Percentiles rank a stretch among this genome's conserved stretches.
Conservation (phyloP, 1,140 invertebrate species). For the Zophobas morio region DNA sequence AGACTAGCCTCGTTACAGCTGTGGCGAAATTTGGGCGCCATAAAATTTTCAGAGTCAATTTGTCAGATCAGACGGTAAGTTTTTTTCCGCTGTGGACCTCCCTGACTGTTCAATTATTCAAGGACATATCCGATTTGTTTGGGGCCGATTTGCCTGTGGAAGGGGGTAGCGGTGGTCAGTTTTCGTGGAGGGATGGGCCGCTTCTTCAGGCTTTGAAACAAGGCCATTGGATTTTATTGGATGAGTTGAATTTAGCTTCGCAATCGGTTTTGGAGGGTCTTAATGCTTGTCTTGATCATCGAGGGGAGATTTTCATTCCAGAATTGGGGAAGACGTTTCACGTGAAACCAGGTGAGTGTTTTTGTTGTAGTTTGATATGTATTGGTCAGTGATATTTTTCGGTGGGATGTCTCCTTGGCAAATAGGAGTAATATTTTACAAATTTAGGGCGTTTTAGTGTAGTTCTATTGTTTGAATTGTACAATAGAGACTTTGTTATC, state of each 20-base stretch:
- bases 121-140: constrained; percentile 98
- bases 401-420: too few species aligned
- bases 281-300: constrained; percentile 98
- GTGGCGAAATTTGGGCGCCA: constrained; percentile 89
- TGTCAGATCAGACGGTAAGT: constrained; percentile 97
- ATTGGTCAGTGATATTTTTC: too few species aligned
- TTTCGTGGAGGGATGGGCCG: constrained; percentile 97
- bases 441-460: too few species aligned
- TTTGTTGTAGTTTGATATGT: not conserved
- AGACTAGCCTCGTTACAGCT: constrained; percentile 95
- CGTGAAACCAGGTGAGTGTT: constrained; percentile 75
- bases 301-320: constrained; percentile 96
- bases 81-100: not conserved
- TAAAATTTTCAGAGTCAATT: constrained; percentile 92
- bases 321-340: constrained; percentile 92
- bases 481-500: too few species aligned
- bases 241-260: constrained; percentile 98
- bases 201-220: constrained; percentile 92
- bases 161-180: constrained; percentile 86
- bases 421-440: too few species aligned
- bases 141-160: constrained; percentile 97
- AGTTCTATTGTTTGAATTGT: too few species aligned
- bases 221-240: constrained; percentile 97
- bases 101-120: constrained; percentile 52
- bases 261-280: constrained; percentile 98